A percentile compares a stretch with the other conserved stretches of the same genome.
Conservation (phyloP, 2,888 invertebrate species). For the Scrobipalpa atriplicella region DNA sequence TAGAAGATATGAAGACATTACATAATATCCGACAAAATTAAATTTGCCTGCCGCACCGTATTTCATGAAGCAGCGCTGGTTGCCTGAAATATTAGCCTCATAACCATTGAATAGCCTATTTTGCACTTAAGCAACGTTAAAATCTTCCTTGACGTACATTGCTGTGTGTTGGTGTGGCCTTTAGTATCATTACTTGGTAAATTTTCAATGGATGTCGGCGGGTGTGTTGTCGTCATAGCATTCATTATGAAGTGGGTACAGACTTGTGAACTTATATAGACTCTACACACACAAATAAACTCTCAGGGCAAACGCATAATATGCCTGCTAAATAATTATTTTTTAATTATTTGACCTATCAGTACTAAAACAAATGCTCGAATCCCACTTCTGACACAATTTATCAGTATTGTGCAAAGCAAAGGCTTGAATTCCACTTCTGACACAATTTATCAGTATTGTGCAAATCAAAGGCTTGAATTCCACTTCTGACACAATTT, state of each 20-base stretch:
- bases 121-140: not conserved
- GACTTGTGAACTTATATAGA: not conserved
- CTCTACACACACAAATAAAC: not conserved
- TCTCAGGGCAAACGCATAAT: too few species aligned
- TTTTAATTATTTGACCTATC: too few species aligned
- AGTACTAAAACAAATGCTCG: too few species aligned
- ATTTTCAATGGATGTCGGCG: constrained; percentile 2
- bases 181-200: not conserved
- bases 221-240: not conserved
- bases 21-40: constrained; percentile 42
- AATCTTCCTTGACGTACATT: not conserved
- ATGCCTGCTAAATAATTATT: too few species aligned
- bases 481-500: too few species aligned
- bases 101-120: constrained; percentile 32
- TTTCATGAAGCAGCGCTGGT: constrained; percentile 41
- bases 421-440: too few species aligned
- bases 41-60: constrained; percentile 46
- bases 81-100: constrained; percentile 38
- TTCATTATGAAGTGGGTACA: not conserved
- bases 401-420: too few species aligned
- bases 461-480: too few species aligned
- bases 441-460: too few species aligned
- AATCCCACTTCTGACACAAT: too few species aligned
- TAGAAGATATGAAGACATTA: constrained; percentile 26
- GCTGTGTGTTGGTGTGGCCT: not conserved